Base-by-base conservation (phyloP, 2,113 vertebrate species). In the Calidris pugnax region DNA sequence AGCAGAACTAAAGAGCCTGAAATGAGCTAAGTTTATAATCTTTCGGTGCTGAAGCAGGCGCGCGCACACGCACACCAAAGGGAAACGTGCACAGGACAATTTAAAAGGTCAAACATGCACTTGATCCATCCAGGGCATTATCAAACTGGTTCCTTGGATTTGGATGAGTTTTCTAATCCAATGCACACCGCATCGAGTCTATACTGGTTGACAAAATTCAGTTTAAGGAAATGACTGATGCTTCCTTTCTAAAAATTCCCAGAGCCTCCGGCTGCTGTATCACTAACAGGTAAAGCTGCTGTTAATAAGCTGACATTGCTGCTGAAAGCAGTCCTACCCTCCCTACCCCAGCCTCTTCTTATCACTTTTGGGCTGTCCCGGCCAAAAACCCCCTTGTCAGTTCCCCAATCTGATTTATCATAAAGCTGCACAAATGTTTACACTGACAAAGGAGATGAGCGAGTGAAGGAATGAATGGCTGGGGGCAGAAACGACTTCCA, bases 1-100 rank as follows among this genome's bases (percentile, higher is more conserved):
- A 91, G 66, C 69, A 79, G 48, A 90, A 73, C 57, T 45, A 85
- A 87, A 67, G 39, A 94, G 59, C 50, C 74, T 69, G 69, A 72
- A 81, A 84, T 6, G 10, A 83, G 59, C 19, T 72, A 28, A 85
- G 35, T 87, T 82, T 73, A 81, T 68, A 45, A 92, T 30, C 53
- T 62, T 37, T 27, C 24, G 45, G 37, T 48, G 53, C 43, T 66
- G 66, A 81, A 73, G 77, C 64, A 67, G 47, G 37, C 1, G 14
- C 1, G 12, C 24, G 23, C 56, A 35, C 3, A 5, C 8, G 37
- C 18, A 39, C 75, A 26, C 2, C 4, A 5, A 94, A 69, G 66
- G 80, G 76, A 84, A 94, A 83, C 0, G 6, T 0, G 1, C 60
- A 39, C 14, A 32, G 73, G 55, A 43, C 37, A 57, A 64, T 62